phyloP scores from a whole-genome alignment of 2,113 vertebrate species.

The Nannobrachium achirus region DNA sequence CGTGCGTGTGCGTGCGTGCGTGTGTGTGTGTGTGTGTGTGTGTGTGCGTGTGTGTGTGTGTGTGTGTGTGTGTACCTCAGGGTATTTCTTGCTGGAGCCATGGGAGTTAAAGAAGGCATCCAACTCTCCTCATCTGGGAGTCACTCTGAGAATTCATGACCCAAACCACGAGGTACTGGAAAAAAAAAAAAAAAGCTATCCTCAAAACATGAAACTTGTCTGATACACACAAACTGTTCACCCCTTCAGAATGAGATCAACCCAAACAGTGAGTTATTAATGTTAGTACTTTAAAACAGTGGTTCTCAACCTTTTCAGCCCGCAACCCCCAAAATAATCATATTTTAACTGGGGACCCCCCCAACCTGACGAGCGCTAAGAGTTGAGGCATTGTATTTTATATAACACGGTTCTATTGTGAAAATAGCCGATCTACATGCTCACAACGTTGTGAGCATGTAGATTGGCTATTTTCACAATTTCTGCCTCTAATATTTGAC shows the following conservation, averaged over 20 bases:
- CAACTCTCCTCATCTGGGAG: conserved; percentile 85
- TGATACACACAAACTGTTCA: conserved; percentile 10
- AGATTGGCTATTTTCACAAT: too few relatives aligned
- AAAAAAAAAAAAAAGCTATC: conserved; percentile 17
- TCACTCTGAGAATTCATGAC: conserved; percentile 84
- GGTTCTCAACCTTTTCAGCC: too few relatives aligned
- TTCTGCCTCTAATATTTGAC: too few relatives aligned
- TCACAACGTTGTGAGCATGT: too few relatives aligned
- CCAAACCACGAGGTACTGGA: conserved; percentile 79
- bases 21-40: conserved; percentile 20
- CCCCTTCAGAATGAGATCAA: conserved; percentile 3
- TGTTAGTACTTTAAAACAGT: too few relatives aligned
- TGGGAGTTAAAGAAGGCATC: conserved; percentile 77
- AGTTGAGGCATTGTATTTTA: too few relatives aligned
- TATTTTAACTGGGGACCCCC: too few relatives aligned
- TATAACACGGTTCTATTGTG: too few relatives aligned
- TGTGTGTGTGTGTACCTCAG: conserved; percentile 72
- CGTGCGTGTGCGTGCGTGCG: conserved; percentile 5
- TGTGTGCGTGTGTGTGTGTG: conserved; percentile 12
- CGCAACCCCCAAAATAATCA: too few relatives aligned
- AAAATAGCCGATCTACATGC: too few relatives aligned
- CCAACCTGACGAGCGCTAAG: too few relatives aligned
- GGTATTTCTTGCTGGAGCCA: conserved; percentile 84
- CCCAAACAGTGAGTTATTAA: neutral
- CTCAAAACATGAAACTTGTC: neutral